Conservation (phyloP, 2,888 invertebrate genomes). For the Lacanobia wlatinum region DNA sequence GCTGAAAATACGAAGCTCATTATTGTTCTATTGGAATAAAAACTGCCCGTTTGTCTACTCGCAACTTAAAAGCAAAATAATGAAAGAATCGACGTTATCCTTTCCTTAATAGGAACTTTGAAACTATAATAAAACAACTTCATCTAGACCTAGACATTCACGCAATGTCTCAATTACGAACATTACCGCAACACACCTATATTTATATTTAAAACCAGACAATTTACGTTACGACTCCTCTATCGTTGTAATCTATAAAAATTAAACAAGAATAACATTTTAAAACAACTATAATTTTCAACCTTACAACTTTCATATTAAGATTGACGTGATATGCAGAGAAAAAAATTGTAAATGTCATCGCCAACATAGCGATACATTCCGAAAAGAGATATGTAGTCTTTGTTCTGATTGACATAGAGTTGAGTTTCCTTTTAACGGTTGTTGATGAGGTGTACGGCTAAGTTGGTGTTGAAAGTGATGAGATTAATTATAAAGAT, state of each 20-base stretch:
- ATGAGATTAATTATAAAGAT: conserved; percentile 87
- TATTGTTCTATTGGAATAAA: too few relatives aligned
- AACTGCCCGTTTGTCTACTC: background rate
- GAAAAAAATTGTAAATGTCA: conserved; percentile 63
- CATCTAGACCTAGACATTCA: conserved; percentile 53
- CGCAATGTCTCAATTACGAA: conserved; percentile 55
- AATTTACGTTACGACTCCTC: conserved; percentile 75
- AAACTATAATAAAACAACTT: conserved; percentile 28
- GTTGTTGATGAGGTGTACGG: conserved; percentile 14
- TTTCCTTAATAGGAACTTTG: background rate
- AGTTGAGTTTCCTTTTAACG: conserved; percentile 39
- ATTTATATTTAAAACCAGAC: conserved; percentile 64
- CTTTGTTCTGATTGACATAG: conserved; percentile 32
- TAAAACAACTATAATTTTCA: conserved; percentile 62
- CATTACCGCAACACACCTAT: conserved; percentile 56
- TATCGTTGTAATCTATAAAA: conserved; percentile 75
- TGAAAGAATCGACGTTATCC: background rate
- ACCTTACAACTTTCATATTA: conserved; percentile 69
- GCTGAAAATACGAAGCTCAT: too few relatives aligned
- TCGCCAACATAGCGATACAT: conserved; percentile 23
- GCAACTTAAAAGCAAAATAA: background rate
- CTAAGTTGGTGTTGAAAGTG: conserved; percentile 72
- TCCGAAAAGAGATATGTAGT: background rate
- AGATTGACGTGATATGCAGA: conserved; percentile 66
- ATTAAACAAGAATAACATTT: conserved; percentile 65